Evolutionary conservation across 2,888 invertebrate genomes (phyloP), one percentile per base, ranked within the genome.

Genomic region (Pterostichus niger): DNA sequence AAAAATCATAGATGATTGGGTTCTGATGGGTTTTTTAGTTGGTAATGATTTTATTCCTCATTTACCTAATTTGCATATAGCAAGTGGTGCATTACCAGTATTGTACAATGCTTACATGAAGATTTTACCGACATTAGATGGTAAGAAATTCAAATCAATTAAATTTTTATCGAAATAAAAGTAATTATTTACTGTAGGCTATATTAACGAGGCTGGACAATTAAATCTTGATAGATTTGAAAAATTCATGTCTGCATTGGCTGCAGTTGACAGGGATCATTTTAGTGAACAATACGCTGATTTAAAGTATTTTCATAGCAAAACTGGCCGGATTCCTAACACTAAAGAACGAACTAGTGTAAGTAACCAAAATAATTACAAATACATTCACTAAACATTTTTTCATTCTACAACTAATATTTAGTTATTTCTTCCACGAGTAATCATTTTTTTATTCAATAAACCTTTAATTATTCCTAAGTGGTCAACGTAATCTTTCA

Each of bases 1-100:
- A 88, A 94, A 94, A 85, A 93, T 99, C 79, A 97, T 99, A 33
- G 99, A 99, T 88, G 99, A 99, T 89, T 99, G 99, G 99, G 95
- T 99, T 35, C 90, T 99, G 15, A 97, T 99, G 97, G 97, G 98
- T 0, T 99, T 99, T 89, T 91, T 99, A 31, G 97, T 99, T 10
- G 99, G 99, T 85, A 99, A 99, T 88, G 99, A 99, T 90, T 99
- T 99, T 90, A 96, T 99, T 87, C 99, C 99, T 0, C 94, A 98
- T 91, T 91, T 99, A 85, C 99, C 99, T 2, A 95, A 98, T 89
- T 93, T 99, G 89, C 98, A 99, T 89, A 99, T 99, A 85, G 94
- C 94, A 86, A 95, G 96, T 87, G 97, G 97, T 87, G 97, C 98
- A 11, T 90, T 99, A 85, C 96, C 98, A 0, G 88, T 96, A 84